Evolutionary conservation across 1,140 invertebrate species (phyloP).

Genomic region (Pseudomyrmex flavicornis): DNA sequence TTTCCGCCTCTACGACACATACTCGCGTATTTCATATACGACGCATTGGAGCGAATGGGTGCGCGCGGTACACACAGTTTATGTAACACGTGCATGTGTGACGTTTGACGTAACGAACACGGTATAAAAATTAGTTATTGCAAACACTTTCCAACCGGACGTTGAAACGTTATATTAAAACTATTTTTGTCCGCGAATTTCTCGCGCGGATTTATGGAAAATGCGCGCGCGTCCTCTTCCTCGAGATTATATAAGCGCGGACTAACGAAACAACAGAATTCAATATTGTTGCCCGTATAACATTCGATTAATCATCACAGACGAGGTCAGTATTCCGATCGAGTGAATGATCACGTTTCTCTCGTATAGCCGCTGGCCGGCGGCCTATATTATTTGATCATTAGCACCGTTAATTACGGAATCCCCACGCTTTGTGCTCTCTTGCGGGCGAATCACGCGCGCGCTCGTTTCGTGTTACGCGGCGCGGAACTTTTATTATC

Average conservation of each 20-base stretch:
- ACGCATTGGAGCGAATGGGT: background rate
- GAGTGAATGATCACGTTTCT: conserved; percentile 48
- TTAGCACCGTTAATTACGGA: conserved; percentile 56
- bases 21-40: background rate
- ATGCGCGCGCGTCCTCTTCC: background rate
- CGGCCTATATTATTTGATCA: conserved; percentile 55
- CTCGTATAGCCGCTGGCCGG: conserved; percentile 4
- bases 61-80: too few species aligned
- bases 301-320: conserved; percentile 57
- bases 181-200: background rate
- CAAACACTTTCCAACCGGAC: conserved; percentile 21
- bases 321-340: conserved; percentile 27
- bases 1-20: background rate
- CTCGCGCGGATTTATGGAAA: background rate
- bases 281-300: conserved; percentile 46
- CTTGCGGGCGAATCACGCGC: background rate
- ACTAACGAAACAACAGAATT: conserved; percentile 19
- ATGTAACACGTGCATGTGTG: background rate
- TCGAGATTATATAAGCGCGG: conserved; percentile 47
- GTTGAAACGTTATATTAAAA: conserved; percentile 20
- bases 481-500: conserved; percentile 43
- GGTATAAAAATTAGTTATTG: conserved; percentile 24
- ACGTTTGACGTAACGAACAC: conserved; percentile 3
- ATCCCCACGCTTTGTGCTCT: conserved; percentile 27
- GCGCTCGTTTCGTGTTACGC: background rate